Conservation (phyloP, 1,140 invertebrate species). For the Thrips palmi region DNA sequence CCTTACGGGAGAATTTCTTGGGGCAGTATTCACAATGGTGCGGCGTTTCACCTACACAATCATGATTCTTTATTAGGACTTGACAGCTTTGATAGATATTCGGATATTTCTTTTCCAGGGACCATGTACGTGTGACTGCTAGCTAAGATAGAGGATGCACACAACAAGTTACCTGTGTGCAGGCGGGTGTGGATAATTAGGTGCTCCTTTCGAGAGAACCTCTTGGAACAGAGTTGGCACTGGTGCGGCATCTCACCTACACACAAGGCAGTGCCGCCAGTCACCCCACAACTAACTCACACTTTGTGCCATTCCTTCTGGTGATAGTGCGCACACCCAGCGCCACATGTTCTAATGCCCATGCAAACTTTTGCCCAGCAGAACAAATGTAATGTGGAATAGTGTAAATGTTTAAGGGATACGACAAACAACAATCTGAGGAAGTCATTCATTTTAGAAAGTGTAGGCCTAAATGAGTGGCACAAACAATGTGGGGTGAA, state of each 20-base stretch:
- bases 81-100: too few species aligned
- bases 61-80: slow-evolving; percentile 13
- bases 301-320: slow-evolving; percentile 23
- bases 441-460: too few species aligned
- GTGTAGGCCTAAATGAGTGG: too few species aligned
- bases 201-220: slow-evolving; percentile 41
- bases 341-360: not conserved
- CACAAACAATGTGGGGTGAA: too few species aligned
- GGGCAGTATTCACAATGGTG: slow-evolving; percentile 65
- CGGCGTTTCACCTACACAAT: slow-evolving; percentile 41
- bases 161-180: slow-evolving; percentile 26
- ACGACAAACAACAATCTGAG: too few species aligned
- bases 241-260: slow-evolving; percentile 34
- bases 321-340: not conserved
- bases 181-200: slow-evolving; percentile 41
- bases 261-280: too few species aligned
- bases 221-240: slow-evolving; percentile 39
- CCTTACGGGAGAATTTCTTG: slow-evolving; percentile 69
- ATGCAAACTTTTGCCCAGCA: not conserved
- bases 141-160: not conserved
- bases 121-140: too few species aligned
- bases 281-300: too few species aligned
- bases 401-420: slow-evolving; percentile 14
- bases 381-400: slow-evolving; percentile 33
- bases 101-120: too few species aligned